Conservation (phyloP, 64 coral and sea anemone genomes). For the Montipora cactus region DNA sequence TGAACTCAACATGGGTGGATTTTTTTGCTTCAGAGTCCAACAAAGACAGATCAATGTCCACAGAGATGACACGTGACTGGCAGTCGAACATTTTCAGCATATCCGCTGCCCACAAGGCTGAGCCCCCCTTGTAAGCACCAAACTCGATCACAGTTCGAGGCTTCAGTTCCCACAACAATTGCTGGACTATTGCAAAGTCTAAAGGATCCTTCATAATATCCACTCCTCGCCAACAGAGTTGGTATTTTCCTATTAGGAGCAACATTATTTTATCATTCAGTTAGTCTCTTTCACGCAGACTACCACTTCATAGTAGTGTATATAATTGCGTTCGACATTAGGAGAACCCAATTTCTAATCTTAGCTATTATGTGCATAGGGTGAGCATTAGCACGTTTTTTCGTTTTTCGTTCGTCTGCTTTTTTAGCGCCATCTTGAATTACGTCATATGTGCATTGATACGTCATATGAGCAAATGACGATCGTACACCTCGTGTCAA, state of each 20-base stretch:
- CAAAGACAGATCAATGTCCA: constrained; percentile 38
- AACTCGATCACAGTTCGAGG: constrained; percentile 45
- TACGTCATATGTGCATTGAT: too few species aligned
- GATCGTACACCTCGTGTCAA: too few species aligned
- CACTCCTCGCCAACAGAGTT: constrained; percentile 24
- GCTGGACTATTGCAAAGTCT: neutral
- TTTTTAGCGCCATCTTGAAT: too few species aligned
- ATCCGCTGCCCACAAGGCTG: constrained; percentile 47
- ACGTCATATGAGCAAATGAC: too few species aligned
- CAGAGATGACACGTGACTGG: constrained; percentile 10
- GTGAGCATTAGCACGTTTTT: too few species aligned
- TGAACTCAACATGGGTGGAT: neutral
- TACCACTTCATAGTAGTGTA: too few species aligned
- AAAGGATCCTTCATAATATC: constrained; percentile 15
- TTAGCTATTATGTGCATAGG: too few species aligned
- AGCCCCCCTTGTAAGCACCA: constrained; percentile 25
- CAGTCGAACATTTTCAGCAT: constrained; percentile 22
- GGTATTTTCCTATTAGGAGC: constrained; percentile 9
- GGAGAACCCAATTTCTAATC: too few species aligned
- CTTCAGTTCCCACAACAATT: constrained; percentile 46
- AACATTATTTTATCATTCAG: neutral
- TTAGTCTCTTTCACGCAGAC: neutral
- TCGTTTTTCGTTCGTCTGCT: too few species aligned
- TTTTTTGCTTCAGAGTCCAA: constrained; percentile 15
- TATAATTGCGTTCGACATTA: too few species aligned